These are phyloP conservation scores for Pogonus chalceus DNA, from an alignment of 1,140 invertebrate genomes.

Conservation along the genomic window DNA sequence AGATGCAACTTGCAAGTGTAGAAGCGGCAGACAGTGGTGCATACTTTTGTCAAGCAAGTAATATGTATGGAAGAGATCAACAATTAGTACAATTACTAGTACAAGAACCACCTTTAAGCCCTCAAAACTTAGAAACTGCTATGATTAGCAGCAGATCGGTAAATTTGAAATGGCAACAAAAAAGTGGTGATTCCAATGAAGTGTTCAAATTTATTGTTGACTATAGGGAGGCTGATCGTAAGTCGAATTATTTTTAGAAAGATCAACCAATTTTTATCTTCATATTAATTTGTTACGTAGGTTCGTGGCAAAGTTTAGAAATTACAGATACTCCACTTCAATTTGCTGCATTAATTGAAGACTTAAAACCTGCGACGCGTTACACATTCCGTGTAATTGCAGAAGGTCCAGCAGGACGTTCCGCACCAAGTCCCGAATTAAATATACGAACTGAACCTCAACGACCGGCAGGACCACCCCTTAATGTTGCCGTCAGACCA, in stretches of 20 bases:
- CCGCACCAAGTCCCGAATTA: constrained; percentile 58
- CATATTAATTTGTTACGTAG: constrained; percentile 21
- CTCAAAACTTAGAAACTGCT: constrained; percentile 53
- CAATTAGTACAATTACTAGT: constrained; percentile 71
- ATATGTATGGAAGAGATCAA: constrained; percentile 72
- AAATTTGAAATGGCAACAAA: constrained; percentile 67
- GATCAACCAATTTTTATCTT: not conserved
- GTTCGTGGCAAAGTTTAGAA: constrained; percentile 56
- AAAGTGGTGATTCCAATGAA: constrained; percentile 51
- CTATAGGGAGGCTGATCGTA: constrained; percentile 53
- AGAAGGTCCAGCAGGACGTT: constrained; percentile 63
- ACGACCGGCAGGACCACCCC: constrained; percentile 62
- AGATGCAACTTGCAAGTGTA: constrained; percentile 60
- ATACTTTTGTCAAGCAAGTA: constrained; percentile 74
- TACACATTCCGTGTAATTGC: constrained; percentile 67
- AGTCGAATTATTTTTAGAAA: constrained; percentile 14
- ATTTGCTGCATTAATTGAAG: constrained; percentile 52
- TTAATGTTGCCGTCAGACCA: constrained; percentile 56
- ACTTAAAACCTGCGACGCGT: constrained; percentile 65
- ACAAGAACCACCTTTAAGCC: constrained; percentile 67
- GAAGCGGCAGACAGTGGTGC: constrained; percentile 66
- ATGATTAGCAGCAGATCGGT: constrained; percentile 60
- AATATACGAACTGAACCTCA: constrained; percentile 63
- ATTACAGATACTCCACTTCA: constrained; percentile 48
- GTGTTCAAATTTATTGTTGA: constrained; percentile 67